phyloP scores from a whole-genome alignment of 2,797 vertebrate species.

The Astyanax mexicanus region DNA sequence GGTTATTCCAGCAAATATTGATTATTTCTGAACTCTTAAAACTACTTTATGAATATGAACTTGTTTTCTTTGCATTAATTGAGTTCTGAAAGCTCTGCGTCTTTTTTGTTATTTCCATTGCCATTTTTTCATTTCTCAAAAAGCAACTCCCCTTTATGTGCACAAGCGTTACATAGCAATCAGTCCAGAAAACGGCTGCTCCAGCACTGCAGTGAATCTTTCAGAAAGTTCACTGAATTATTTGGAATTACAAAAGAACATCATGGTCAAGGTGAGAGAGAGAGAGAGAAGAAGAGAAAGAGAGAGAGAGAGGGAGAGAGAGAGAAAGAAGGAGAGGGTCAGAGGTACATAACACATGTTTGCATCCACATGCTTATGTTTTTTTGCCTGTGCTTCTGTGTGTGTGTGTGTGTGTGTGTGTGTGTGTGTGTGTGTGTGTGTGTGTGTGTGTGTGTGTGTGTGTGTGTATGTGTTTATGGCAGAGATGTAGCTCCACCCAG shows the following conservation, averaged over 20 bases:
- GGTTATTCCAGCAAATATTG: too few species aligned
- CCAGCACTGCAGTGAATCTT: background rate
- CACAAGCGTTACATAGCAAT: too few species aligned
- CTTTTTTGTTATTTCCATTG: too few species aligned
- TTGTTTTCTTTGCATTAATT: too few species aligned
- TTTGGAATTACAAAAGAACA: background rate
- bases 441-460: constrained; percentile 23
- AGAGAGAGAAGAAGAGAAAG: background rate
- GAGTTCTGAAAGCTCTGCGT: too few species aligned
- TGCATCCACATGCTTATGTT: background rate
- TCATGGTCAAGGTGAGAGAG: constrained; percentile 5
- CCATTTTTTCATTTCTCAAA: too few species aligned
- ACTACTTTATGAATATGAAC: too few species aligned
- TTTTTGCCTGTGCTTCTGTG: background rate
- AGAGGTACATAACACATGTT: background rate
- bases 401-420: constrained; percentile 6
- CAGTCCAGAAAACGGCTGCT: background rate
- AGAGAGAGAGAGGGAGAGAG: constrained; percentile 2
- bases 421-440: background rate
- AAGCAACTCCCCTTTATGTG: too few species aligned
- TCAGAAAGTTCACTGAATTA: background rate
- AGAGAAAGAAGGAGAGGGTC: too few species aligned
- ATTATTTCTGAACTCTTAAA: too few species aligned
- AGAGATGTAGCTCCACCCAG: constrained; percentile 80
- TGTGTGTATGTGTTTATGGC: constrained; percentile 40